Conservation (phyloP, 2,888 invertebrate species). For the Trissoscelio sp. region DNA sequence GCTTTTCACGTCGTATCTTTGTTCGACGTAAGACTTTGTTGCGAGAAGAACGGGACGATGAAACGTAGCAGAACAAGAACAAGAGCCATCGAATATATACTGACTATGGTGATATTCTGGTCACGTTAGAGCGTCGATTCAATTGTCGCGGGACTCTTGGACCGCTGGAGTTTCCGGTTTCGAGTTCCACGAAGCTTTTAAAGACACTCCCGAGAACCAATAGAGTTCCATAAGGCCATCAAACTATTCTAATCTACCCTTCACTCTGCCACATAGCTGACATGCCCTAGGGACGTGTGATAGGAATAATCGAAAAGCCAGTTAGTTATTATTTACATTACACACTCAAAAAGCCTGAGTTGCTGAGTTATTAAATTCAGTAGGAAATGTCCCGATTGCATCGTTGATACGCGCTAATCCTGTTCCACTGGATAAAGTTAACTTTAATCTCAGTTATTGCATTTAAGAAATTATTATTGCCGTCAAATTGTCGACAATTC, state of each 20-base stretch:
- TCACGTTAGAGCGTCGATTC: constrained; percentile 80
- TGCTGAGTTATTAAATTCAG: constrained; percentile 33
- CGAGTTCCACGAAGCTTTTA: constrained; percentile 73
- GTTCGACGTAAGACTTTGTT: constrained; percentile 53
- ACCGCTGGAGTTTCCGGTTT: constrained; percentile 77
- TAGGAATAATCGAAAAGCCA: constrained; percentile 65
- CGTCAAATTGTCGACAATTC: no score
- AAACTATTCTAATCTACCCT: constrained; percentile 69
- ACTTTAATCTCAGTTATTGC: background rate
- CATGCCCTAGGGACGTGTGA: constrained; percentile 57
- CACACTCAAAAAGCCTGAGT: constrained; percentile 22
- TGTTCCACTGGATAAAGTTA: background rate
- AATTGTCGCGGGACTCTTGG: constrained; percentile 78
- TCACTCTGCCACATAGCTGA: constrained; percentile 62
- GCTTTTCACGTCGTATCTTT: constrained; percentile 55
- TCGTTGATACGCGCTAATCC: no score
- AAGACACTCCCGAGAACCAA: constrained; percentile 70
- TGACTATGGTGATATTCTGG: constrained; percentile 74
- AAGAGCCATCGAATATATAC: constrained; percentile 65
- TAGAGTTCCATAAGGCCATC: constrained; percentile 68
- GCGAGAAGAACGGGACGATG: constrained; percentile 38
- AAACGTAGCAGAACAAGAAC: constrained; percentile 63
- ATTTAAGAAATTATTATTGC: background rate
- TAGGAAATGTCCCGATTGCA: no score
- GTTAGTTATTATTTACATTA: constrained; percentile 53